Evolutionary conservation across 2,797 vertebrate genomes (phyloP), one percentile per base, ranked within the genome.

Genomic region (Hemitrygon akajei): DNA sequence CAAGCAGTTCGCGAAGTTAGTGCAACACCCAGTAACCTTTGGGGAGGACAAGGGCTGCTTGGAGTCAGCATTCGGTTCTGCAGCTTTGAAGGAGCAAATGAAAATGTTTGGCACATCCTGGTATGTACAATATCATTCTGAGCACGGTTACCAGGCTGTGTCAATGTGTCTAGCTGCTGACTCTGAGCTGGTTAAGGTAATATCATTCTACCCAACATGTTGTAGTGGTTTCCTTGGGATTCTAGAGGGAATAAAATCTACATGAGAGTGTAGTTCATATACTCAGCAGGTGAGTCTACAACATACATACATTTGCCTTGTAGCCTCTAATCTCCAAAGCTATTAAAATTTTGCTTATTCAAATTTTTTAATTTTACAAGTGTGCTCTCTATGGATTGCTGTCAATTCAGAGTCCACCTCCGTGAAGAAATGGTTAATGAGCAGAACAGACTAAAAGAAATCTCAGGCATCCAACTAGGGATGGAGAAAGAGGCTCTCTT

Each of bases 41-140:
- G 99, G 99, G 99, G 98, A 0, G 99, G 99, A 0, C 99, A 99
- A 95, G 99, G 99, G 75, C 96, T 99, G 95, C 96, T 99, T 37
- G 99, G 99, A 0, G 99, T 99, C 94, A 99, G 98, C 94, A 99
- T 99, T 95, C 98, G 99, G 20, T 99, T 99, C 96, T 99, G 98
- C 97, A 99, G 98, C 96, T 99, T 99, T 94, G 99, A 99, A 71
- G 98, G 98, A 82, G 99, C 99, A 93, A 99, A 99, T 95, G 99
- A 99, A 95, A 99, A 99, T 0, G 98, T 99, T 30, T 99, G 99
- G 99, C 99, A 99, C 0, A 98, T 99, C 73, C 95, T 99, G 97
- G 99, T 99, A 95, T 0, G 98, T 96, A 94, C 66, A 0, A 0
- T 16, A 30, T 66, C 66, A 73, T 22, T 11, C 87, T 71, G 20